These are phyloP conservation scores for Carcinoscorpius rotundicauda DNA, from an alignment of 1,140 invertebrate genomes.

Conservation along the genomic window DNA sequence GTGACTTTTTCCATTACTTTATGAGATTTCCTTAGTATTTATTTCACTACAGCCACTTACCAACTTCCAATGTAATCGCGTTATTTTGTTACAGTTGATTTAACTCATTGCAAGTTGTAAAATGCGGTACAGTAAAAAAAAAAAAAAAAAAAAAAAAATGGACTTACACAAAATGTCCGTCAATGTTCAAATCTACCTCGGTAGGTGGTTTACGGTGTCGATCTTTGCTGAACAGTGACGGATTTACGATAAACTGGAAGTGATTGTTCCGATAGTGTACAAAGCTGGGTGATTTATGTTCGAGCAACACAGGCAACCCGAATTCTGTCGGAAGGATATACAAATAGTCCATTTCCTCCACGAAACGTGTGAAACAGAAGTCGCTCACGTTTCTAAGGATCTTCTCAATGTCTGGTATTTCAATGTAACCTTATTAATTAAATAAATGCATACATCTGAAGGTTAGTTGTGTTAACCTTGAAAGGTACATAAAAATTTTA, in stretches of 20 bases:
- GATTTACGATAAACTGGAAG: constrained; percentile 17
- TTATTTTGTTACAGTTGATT: no score
- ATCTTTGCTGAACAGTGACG: constrained; percentile 18
- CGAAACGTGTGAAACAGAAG: constrained; percentile 12
- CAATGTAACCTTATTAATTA: not conserved
- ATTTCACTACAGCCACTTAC: no score
- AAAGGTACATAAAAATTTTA: no score
- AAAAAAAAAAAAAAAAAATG: not conserved
- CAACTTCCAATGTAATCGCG: no score
- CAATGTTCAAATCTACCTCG: constrained; percentile 7
- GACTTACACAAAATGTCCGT: constrained; percentile 17
- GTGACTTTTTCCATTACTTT: no score
- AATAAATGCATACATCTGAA: no score
- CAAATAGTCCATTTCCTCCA: constrained; percentile 10
- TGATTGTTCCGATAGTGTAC: constrained; percentile 14
- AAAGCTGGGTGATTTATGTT: constrained; percentile 13
- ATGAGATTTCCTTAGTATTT: no score
- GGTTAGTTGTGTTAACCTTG: no score
- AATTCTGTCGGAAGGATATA: constrained; percentile 19
- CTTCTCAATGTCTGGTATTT: constrained; percentile 1
- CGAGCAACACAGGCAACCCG: constrained; percentile 18
- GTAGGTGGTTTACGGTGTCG: constrained; percentile 14
- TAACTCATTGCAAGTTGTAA: no score
- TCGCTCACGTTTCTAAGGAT: not conserved
- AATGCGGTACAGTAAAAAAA: no score